Conservation (phyloP, 1,140 invertebrate species). For the Eciton burchellii region DNA sequence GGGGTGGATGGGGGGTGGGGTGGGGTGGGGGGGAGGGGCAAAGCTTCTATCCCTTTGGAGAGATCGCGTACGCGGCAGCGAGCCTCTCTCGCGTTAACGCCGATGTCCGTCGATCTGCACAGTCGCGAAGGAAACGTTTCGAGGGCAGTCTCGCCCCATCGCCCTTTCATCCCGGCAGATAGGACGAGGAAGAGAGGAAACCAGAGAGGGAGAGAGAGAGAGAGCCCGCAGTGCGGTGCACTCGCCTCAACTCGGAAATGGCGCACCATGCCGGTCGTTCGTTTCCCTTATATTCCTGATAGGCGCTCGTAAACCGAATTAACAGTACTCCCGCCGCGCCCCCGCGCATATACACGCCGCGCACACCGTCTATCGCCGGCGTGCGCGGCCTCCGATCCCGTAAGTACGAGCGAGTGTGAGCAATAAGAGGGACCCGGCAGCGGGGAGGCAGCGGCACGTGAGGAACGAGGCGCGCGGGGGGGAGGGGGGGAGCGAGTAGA, state of each 20-base stretch:
- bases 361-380: constrained; percentile 14
- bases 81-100: constrained; percentile 50
- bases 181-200: no score
- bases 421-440: constrained; percentile 67
- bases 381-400: constrained; percentile 14
- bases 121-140: constrained; percentile 56
- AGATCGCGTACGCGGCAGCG: neutral
- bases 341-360: neutral
- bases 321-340: constrained; percentile 71
- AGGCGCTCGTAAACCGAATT: constrained; percentile 81
- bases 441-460: constrained; percentile 67
- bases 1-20: no score
- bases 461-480: constrained; percentile 46
- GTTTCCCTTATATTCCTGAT: constrained; percentile 77
- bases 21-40: no score
- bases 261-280: constrained; percentile 66
- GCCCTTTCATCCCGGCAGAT: neutral
- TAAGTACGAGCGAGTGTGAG: constrained; percentile 59
- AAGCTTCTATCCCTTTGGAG: no score
- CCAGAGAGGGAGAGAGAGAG: no score
- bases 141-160: constrained; percentile 20
- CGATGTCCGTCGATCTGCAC: constrained; percentile 31
- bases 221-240: constrained; percentile 14
- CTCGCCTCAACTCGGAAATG: constrained; percentile 62
- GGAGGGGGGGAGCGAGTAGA: constrained; percentile 15